Evolutionary conservation across 2,113 vertebrate genomes (phyloP).

Genomic region (Benitochromis conjunctus): DNA sequence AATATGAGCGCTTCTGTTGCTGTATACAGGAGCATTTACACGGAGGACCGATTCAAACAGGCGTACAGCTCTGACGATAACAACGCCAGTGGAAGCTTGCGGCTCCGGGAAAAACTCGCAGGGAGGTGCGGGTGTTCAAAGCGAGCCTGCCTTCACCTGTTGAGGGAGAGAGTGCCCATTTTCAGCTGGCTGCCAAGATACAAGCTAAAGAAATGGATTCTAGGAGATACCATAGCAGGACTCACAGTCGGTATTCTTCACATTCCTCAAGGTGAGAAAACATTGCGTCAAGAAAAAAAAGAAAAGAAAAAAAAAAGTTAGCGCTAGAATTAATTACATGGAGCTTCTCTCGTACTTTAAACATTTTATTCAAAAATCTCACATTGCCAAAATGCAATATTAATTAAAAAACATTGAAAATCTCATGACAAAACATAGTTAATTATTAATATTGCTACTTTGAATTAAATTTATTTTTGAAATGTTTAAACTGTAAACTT

Average conservation of each 20-base stretch:
- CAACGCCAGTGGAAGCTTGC: conserved; percentile 11
- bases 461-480: background rate
- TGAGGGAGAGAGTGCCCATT: conserved; percentile 78
- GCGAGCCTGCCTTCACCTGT: conserved; percentile 67
- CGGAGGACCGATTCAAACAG: conserved; percentile 81
- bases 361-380: background rate
- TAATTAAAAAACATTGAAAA: background rate
- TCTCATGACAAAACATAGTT: background rate
- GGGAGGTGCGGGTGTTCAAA: conserved; percentile 73
- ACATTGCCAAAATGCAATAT: background rate
- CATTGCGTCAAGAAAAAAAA: background rate
- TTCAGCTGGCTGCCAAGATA: conserved; percentile 84
- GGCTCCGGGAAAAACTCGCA: conserved; percentile 56
- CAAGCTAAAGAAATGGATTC: conserved; percentile 81
- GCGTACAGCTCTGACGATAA: conserved; percentile 68
- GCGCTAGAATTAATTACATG: background rate
- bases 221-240: conserved; percentile 83
- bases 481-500: background rate
- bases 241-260: conserved; percentile 88
- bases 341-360: background rate
- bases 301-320: background rate
- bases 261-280: conserved; percentile 83
- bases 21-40: conserved; percentile 79
- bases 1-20: conserved; percentile 79
- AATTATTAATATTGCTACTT: background rate